Percentiles rank a stretch among this genome's conserved stretches.
Evolutionary conservation across 2,113 vertebrate species (phyloP).

Genomic region (Tapirus terrestris): DNA sequence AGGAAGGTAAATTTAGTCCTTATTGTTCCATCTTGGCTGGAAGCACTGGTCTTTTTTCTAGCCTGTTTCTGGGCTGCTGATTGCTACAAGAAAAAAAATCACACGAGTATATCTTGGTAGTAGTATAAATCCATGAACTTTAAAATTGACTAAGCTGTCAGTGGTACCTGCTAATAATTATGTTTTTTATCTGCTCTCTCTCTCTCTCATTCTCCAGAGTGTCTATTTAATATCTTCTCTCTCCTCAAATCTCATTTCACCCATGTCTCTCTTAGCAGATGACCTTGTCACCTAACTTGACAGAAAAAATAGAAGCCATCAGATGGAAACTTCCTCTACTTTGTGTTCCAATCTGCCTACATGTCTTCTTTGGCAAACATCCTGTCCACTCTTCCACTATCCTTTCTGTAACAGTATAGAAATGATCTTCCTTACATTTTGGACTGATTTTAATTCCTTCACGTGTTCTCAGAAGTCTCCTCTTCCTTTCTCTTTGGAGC

Average conservation of each 20-base stretch:
- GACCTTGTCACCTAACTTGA: neutral
- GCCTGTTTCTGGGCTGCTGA: neutral
- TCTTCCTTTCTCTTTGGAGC: neutral
- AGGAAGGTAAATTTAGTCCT: no score
- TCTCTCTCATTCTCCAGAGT: neutral
- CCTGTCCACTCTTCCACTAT: neutral
- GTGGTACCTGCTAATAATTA: neutral
- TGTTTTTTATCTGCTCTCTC: neutral
- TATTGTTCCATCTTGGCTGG: neutral
- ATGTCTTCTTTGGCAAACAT: neutral
- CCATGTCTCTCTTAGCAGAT: neutral
- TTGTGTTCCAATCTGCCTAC: neutral
- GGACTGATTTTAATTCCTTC: neutral
- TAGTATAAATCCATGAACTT: neutral
- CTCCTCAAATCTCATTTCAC: neutral
- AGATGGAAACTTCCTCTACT: neutral
- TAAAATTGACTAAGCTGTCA: neutral
- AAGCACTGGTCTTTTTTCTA: neutral
- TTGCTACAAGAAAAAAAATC: neutral
- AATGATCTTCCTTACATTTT: neutral
- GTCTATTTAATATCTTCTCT: neutral
- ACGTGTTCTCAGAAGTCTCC: conserved; percentile 7
- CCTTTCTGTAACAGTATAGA: neutral
- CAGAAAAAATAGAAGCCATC: neutral
- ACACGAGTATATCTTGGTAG: neutral